Evolutionary conservation across 2,113 vertebrate species (phyloP).

Genomic region (Probosciger aterrimus): DNA sequence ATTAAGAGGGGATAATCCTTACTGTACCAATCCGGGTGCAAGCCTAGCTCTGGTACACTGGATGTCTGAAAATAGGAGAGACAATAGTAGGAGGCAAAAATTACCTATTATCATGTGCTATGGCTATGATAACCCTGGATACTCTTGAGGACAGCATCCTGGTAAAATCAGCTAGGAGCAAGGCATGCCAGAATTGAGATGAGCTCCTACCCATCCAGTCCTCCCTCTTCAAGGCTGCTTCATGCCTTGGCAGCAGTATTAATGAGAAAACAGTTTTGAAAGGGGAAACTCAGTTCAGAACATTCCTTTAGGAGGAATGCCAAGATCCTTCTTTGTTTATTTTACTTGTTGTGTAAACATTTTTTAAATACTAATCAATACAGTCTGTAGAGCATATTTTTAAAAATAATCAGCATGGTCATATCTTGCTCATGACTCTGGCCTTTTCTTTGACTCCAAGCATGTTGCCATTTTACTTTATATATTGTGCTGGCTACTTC

Average conservation of each 20-base stretch:
- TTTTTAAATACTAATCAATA: constrained; percentile 20
- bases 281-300: constrained; percentile 29
- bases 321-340: constrained; percentile 37
- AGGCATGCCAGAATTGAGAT: neutral
- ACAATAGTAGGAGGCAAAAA: neutral
- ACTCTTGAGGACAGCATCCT: neutral
- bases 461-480: neutral
- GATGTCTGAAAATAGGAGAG: neutral
- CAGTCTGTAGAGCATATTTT: neutral
- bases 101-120: neutral
- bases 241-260: constrained; percentile 6
- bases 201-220: neutral
- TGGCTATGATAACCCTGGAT: neutral
- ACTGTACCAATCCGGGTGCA: neutral
- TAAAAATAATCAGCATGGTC: neutral
- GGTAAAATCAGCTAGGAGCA: neutral
- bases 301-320: constrained; percentile 7
- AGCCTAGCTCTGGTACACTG: neutral
- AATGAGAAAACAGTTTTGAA: constrained; percentile 38
- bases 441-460: neutral
- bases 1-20: neutral
- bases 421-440: neutral
- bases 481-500: neutral
- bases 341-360: constrained; percentile 25
- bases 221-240: neutral